Conservation (phyloP, 1,140 invertebrate species). For the Drosophila ananassae region DNA sequence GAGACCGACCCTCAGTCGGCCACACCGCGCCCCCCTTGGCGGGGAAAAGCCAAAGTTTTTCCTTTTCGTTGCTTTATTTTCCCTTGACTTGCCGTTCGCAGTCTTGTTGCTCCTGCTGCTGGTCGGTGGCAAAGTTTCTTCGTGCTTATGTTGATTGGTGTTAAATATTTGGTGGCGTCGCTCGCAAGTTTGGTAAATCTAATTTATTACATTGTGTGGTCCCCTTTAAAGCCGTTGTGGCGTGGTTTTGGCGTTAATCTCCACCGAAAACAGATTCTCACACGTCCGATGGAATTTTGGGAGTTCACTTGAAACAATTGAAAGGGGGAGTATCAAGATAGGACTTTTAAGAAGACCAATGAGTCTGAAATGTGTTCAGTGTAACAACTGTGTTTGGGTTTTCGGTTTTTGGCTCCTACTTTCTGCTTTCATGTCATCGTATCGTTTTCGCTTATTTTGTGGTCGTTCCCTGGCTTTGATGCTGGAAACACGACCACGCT, state of each 20-base stretch:
- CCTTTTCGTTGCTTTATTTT: constrained; percentile 38
- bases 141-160: constrained; percentile 70
- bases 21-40: neutral
- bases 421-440: constrained; percentile 68
- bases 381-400: constrained; percentile 15
- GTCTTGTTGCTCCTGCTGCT: constrained; percentile 18
- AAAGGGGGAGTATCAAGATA: neutral
- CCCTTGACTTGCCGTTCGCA: constrained; percentile 1
- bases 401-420: constrained; percentile 47
- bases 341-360: no score
- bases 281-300: neutral
- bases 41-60: constrained; percentile 67
- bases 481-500: constrained; percentile 10
- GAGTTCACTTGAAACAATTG: neutral
- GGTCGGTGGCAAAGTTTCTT: constrained; percentile 17
- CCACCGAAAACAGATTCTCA: constrained; percentile 7
- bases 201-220: constrained; percentile 73
- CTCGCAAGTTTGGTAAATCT: constrained; percentile 71
- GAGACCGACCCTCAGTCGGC: constrained; percentile 21
- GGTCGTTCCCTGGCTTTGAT: constrained; percentile 27
- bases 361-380: neutral
- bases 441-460: constrained; percentile 60
- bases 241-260: constrained; percentile 51
- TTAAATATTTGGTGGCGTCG: constrained; percentile 75
- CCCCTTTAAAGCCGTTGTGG: constrained; percentile 54